Evolutionary conservation across 2,888 invertebrate genomes (phyloP), one percentile per base, ranked within the genome.

Genomic region (Tetropium fuscum): DNA sequence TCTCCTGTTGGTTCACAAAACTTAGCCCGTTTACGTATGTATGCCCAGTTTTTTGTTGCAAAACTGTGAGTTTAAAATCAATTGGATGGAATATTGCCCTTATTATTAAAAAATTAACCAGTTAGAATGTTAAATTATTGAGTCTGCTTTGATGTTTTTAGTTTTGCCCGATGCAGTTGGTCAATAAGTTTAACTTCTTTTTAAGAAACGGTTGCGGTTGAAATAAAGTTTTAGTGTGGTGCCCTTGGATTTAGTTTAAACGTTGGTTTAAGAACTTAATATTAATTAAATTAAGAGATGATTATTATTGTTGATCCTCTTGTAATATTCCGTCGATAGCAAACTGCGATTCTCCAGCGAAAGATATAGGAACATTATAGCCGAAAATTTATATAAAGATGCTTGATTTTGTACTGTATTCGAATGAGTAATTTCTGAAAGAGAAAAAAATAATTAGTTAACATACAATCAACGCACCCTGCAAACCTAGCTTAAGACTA

Each of bases 321-420:
- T 62, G 63, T 65, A 62, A 58, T 68, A 58, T 57, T 70, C 66
- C 73, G 73, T 73, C 69, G 69, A 74, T 77, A 78, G 79, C 78
- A 75, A 73, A 73, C 79, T 79, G 80, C 80, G 73, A 72, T 72
- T 67, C 58, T 58, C 64, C 67, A 51, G 63, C 66, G 66, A 64
- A 63, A 69, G 68, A 64, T 66, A 49, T 74, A 74, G 71, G 74
- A 75, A 74, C 74, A 66, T 72, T 71, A 65, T 71, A 69, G 72
- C 73, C 75, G 72, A 71, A 76, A 69, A 63, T 47, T 59, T 60
- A 5, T 76, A 78, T 76, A 76, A 76, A 77, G 74, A 74, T 70
- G 60, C 64, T 66, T 53, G 69, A 71, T 79, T 76, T 79, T 79
- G 78, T 79, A 78, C 78, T 80, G 76, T 77, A 64, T 72, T 78